A percentile compares a stretch with the other conserved stretches of the same genome.
These are phyloP conservation scores for Addax nasomaculatus DNA, from an alignment of 2,113 vertebrate genomes.

Conservation along the genomic window DNA sequence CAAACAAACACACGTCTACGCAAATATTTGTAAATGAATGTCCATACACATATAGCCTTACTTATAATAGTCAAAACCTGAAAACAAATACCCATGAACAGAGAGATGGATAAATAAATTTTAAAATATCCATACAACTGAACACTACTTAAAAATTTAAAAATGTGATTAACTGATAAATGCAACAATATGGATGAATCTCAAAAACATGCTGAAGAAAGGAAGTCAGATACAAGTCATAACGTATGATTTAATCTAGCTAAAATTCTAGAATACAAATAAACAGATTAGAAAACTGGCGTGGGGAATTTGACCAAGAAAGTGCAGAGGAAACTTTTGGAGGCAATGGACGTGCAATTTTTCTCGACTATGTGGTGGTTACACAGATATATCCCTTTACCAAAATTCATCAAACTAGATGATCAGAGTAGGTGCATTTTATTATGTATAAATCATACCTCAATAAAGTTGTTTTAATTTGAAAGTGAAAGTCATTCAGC, in stretches of 20 bases:
- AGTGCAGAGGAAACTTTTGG: background rate
- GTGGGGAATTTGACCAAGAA: background rate
- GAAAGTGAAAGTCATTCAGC: background rate
- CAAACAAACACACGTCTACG: background rate
- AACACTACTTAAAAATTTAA: background rate
- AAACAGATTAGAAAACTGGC: background rate
- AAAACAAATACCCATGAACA: background rate
- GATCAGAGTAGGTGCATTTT: background rate
- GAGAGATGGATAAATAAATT: background rate
- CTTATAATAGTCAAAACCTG: background rate
- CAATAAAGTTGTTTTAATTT: background rate
- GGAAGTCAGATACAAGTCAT: background rate
- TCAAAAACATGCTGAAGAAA: background rate
- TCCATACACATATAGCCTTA: background rate
- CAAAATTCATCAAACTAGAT: background rate
- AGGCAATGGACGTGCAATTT: background rate
- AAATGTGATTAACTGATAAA: background rate
- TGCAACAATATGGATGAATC: background rate
- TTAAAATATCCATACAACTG: background rate
- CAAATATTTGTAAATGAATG: background rate
- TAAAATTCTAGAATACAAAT: background rate
- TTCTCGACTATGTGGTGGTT: background rate
- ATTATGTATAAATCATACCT: background rate
- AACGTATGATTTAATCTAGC: background rate
- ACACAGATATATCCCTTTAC: background rate